Evolutionary conservation across 2,888 invertebrate species (phyloP).

Genomic region (Plemyria rubiginata): DNA sequence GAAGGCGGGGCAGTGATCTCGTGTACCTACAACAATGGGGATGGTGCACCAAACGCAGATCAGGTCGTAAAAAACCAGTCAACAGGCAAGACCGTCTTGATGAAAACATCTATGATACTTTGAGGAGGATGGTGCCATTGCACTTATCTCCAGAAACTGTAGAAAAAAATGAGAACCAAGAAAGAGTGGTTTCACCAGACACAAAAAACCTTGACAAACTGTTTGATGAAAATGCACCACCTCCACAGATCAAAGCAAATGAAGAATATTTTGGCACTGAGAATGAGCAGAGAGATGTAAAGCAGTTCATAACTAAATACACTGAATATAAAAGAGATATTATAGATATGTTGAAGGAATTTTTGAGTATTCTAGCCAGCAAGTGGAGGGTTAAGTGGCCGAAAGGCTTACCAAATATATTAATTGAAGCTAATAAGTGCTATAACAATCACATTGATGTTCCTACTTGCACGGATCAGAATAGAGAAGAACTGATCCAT

Average conservation of each 20-base stretch:
- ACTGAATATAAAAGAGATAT: conserved; percentile 84
- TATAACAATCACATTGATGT: conserved; percentile 77
- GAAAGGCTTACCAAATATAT: conserved; percentile 82
- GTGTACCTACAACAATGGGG: conserved; percentile 91
- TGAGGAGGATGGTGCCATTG: conserved; percentile 87
- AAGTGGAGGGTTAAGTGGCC: conserved; percentile 89
- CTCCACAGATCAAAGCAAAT: conserved; percentile 44
- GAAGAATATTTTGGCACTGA: conserved; percentile 88
- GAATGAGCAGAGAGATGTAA: conserved; percentile 87
- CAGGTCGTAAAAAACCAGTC: conserved; percentile 78
- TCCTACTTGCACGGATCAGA: conserved; percentile 68
- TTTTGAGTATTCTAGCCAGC: conserved; percentile 82
- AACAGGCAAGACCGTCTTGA: conserved; percentile 85
- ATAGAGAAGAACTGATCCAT: conserved; percentile 64
- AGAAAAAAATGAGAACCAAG: conserved; percentile 71
- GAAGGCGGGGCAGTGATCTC: conserved; percentile 89
- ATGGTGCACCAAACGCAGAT: conserved; percentile 88
- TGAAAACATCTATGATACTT: conserved; percentile 88
- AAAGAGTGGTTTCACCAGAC: conserved; percentile 85
- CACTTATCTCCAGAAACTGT: conserved; percentile 78
- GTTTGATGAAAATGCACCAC: conserved; percentile 79
- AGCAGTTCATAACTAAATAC: conserved; percentile 85
- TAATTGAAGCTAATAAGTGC: conserved; percentile 85
- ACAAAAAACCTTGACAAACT: conserved; percentile 86
- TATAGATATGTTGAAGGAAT: conserved; percentile 86